A percentile compares a stretch with the other conserved stretches of the same genome.
Evolutionary conservation across 2,888 invertebrate species (phyloP).

Genomic region (Nomada lathburiana): DNA sequence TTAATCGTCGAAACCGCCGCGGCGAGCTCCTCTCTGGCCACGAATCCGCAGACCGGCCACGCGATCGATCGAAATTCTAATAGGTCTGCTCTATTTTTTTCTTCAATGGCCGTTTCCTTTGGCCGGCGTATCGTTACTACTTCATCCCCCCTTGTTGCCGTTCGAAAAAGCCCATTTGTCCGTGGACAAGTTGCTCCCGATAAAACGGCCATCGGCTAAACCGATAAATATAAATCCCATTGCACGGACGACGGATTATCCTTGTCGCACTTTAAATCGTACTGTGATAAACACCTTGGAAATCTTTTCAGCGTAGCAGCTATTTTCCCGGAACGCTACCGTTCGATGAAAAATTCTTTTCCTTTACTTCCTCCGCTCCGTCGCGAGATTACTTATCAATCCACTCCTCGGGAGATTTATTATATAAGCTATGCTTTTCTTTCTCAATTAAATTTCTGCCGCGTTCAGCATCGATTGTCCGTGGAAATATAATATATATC

Average conservation of each 20-base stretch:
- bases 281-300: constrained; percentile 50
- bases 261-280: constrained; percentile 8
- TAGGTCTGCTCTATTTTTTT: constrained; percentile 55
- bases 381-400: too few relatives aligned
- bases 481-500: too few relatives aligned
- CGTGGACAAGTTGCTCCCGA: constrained; percentile 45
- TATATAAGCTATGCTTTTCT: too few relatives aligned
- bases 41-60: constrained; percentile 26
- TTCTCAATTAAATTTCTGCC: too few relatives aligned
- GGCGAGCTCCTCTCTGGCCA: constrained; percentile 23
- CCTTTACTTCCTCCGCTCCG: too few relatives aligned
- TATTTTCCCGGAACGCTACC: too few relatives aligned
- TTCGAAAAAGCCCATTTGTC: constrained; percentile 50
- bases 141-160: neutral
- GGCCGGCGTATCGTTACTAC: constrained; percentile 2
- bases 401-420: too few relatives aligned
- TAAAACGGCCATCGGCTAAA: constrained; percentile 58
- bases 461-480: too few relatives aligned
- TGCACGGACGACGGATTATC: neutral
- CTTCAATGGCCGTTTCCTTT: constrained; percentile 4
- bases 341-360: too few relatives aligned
- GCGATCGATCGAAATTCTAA: constrained; percentile 62
- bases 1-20: constrained; percentile 50
- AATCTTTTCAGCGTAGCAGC: neutral
- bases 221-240: constrained; percentile 43